phyloP scores from a whole-genome alignment of 2,113 vertebrate genomes.

The Hucho hucho region DNA sequence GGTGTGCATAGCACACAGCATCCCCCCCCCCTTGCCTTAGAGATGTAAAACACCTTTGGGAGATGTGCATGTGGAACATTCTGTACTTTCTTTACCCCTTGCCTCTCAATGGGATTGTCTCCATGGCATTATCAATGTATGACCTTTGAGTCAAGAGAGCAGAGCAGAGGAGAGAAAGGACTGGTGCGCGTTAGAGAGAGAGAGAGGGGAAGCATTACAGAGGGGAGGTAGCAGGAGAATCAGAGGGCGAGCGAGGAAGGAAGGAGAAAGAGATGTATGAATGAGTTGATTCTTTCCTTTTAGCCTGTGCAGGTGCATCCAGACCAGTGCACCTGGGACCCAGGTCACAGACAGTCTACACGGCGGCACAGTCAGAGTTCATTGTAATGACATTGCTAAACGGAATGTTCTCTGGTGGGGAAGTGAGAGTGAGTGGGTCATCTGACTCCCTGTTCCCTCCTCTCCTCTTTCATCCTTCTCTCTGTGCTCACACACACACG shows the following conservation, averaged over 20 bases:
- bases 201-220: neutral
- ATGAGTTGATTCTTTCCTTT: conserved; percentile 18
- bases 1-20: neutral
- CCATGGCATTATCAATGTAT: too few relatives aligned
- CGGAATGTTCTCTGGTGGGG: too few relatives aligned
- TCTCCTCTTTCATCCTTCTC: neutral
- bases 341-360: neutral
- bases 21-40: conserved; percentile 30
- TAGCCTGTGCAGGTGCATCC: conserved; percentile 32
- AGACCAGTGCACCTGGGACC: too few relatives aligned
- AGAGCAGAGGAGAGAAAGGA: conserved; percentile 11
- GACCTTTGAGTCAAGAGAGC: neutral
- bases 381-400: too few relatives aligned
- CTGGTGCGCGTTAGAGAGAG: neutral
- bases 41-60: conserved; percentile 4
- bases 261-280: conserved; percentile 25
- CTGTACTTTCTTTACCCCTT: too few relatives aligned
- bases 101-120: neutral
- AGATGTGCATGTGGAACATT: neutral
- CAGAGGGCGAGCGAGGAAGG: conserved; percentile 6
- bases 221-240: conserved; percentile 18
- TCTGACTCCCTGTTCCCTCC: neutral
- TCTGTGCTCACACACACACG: neutral
- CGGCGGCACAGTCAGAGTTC: conserved; percentile 3
- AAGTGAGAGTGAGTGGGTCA: neutral